Base-by-base conservation (phyloP, 35 echinoderm and acorn worm genomes). In the Stichopus chloronotus region DNA sequence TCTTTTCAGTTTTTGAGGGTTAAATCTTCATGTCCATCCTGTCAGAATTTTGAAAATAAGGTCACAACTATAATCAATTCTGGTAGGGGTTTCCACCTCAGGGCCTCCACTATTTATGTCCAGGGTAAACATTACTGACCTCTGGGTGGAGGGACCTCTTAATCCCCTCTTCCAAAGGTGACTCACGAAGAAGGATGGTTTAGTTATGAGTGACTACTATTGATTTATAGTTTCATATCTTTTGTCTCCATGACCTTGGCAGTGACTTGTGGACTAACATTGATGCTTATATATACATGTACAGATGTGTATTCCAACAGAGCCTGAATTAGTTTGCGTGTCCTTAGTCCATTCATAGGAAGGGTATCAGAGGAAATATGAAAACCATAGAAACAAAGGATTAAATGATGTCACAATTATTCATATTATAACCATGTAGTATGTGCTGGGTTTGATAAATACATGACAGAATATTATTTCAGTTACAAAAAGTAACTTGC, bases 41-140 rank as follows among this genome's bases (percentile, higher is more conserved):
- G 69, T 74, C 69, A 74, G 3, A 74, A 43, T 43, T 74, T 74
- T 20, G 69, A 74, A 20, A 43, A 43, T 21, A 14, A 74, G 19
- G 17, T 74, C 69, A 74, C 69, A 85, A 85, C n/a, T 85, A 21
- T 58, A 22, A 58, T 59, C 30, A 58, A 30, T 56, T 85, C 58
- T 85, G 30, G 55, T 55, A 55, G 52, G 53, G 53, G 55, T 56
- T 83, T 53, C 21, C 55, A 85, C 82, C 82, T 85, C 21, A 59
- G 23, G 76, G 55, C 82, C 52, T 20, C 82, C 52, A 85, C 58
- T 85, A 85, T 85, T 85, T 85, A 85, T 58, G 19, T 8, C 17
- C 82, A 85, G 16, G 55, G 82, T 85, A 85, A 85, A 85, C 82
- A 85, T 21, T 58, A 20, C 5, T 19, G 82, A 57, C 82, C 82